Evolutionary conservation across 2,113 vertebrate genomes (phyloP).

Genomic region (Bagarius yarrelli): DNA sequence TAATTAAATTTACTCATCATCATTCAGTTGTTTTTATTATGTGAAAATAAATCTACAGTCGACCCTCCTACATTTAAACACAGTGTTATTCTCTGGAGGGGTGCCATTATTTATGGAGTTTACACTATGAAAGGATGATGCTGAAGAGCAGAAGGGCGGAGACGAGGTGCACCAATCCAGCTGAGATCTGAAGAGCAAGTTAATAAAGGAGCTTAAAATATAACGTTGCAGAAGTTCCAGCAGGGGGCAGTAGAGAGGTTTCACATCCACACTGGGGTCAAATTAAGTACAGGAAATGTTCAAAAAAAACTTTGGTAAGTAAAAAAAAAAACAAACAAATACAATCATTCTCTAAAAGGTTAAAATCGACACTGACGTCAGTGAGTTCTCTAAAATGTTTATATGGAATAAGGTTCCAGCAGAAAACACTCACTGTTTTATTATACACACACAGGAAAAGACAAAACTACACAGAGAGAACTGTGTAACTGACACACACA

Average conservation of each 20-base stretch:
- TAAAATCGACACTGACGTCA: too few species aligned
- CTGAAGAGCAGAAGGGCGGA: slow-evolving; percentile 21
- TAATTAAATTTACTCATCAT: too few species aligned
- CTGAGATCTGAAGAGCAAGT: background rate
- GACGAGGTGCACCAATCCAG: slow-evolving; percentile 35
- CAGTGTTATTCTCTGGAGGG: background rate
- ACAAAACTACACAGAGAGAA: too few species aligned
- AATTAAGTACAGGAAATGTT: background rate
- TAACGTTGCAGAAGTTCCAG: slow-evolving; percentile 42
- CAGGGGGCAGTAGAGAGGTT: slow-evolving; percentile 54
- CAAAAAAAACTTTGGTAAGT: background rate
- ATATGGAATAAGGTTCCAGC: too few species aligned
- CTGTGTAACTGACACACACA: too few species aligned
- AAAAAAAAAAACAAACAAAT: too few species aligned
- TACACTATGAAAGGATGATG: background rate
- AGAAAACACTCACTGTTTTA: too few species aligned
- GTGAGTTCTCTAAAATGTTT: too few species aligned
- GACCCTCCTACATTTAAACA: too few species aligned
- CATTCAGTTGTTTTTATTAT: too few species aligned
- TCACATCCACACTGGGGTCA: slow-evolving; percentile 48
- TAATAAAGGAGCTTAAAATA: background rate
- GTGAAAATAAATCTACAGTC: background rate
- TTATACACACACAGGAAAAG: too few species aligned
- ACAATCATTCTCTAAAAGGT: too few species aligned
- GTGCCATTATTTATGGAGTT: background rate